phyloP scores from a whole-genome alignment of 2,797 vertebrate species.

The Notamacropus eugenii region DNA sequence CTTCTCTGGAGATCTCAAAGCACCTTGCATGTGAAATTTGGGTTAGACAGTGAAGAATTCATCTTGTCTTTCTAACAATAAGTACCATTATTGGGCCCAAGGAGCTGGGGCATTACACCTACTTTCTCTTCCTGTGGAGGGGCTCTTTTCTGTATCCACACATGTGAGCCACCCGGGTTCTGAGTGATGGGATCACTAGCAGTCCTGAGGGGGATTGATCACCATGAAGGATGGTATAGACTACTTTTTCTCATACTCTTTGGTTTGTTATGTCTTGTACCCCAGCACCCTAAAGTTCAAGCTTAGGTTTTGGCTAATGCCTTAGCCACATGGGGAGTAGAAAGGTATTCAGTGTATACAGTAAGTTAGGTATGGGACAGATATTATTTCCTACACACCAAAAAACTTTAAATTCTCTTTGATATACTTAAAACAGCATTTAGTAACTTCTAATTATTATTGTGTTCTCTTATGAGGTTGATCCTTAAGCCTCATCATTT shows the following conservation, averaged over 20 bases:
- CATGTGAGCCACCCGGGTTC: not conserved
- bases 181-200: not conserved
- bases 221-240: not conserved
- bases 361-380: not conserved
- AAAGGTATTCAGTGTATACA: not conserved
- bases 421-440: not conserved
- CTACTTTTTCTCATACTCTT: not conserved
- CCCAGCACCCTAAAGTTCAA: not conserved
- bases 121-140: not conserved
- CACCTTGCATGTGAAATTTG: conserved; percentile 22
- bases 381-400: not conserved
- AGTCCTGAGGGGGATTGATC: not conserved
- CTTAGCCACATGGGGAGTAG: not conserved
- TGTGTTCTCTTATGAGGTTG: not conserved
- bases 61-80: not conserved
- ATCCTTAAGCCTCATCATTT: not conserved
- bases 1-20: conserved; percentile 13
- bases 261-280: not conserved
- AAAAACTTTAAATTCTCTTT: not conserved
- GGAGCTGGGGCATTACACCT: not conserved
- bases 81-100: not conserved
- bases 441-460: not conserved
- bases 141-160: not conserved
- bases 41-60: not conserved
- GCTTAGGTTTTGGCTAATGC: not conserved